phyloP scores from a whole-genome alignment of 2,797 vertebrate genomes.

The Coregonus sp. region DNA sequence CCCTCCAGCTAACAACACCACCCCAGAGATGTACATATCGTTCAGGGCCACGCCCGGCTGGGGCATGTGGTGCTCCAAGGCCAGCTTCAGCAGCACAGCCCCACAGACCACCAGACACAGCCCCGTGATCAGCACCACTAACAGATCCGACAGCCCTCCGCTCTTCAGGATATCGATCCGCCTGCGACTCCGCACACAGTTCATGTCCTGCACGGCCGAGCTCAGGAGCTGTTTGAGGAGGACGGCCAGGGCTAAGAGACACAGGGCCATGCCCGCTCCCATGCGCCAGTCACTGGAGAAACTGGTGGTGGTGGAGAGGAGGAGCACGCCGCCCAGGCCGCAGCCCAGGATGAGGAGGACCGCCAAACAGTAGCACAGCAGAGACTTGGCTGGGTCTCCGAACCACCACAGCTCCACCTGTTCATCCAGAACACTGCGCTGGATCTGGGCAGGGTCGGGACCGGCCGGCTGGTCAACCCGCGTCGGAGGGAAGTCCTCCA shows the following conservation, averaged over 20 bases:
- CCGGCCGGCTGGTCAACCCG: conserved; percentile 56
- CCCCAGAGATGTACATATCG: conserved; percentile 91
- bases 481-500: conserved; percentile 74
- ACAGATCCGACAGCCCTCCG: conserved; percentile 85
- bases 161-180: conserved; percentile 91
- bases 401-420: conserved; percentile 99
- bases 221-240: conserved; percentile 96
- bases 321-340: conserved; percentile 86
- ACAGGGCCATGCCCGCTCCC: conserved; percentile 86
- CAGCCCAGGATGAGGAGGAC: conserved; percentile 89
- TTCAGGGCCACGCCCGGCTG: conserved; percentile 82
- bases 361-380: conserved; percentile 87
- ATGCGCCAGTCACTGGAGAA: conserved; percentile 94
- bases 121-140: conserved; percentile 86
- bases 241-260: conserved; percentile 88
- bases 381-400: conserved; percentile 87
- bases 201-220: conserved; percentile 98
- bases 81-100: conserved; percentile 83
- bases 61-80: conserved; percentile 80
- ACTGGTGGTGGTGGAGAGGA: conserved; percentile 94
- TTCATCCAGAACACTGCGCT: conserved; percentile 89
- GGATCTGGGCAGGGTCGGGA: conserved; percentile 77
- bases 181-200: conserved; percentile 87
- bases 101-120: conserved; percentile 86
- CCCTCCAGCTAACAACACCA: conserved; percentile 83